phyloP scores from a whole-genome alignment of 2,113 vertebrate species.

The Lycocorax pyrrhopterus region DNA sequence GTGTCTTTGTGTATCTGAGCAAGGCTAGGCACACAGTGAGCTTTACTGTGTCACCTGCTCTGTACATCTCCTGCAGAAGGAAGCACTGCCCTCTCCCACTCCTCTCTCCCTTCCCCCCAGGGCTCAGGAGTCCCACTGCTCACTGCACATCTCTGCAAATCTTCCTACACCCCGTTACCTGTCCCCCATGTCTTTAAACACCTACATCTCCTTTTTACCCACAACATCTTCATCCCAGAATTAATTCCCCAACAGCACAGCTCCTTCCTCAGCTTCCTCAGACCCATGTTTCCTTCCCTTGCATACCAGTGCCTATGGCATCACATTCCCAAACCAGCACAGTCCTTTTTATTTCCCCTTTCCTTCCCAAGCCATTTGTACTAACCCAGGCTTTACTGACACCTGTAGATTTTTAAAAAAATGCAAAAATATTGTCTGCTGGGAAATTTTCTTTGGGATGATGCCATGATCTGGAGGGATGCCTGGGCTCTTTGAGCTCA shows the following conservation, averaged over 20 bases:
- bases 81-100: neutral
- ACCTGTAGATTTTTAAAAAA: neutral
- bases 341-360: neutral
- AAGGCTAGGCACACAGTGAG: neutral
- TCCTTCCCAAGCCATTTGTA: neutral
- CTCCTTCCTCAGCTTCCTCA: neutral
- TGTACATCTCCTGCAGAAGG: neutral
- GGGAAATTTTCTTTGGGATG: neutral
- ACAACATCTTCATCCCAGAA: neutral
- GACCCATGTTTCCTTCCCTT: neutral
- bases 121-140: neutral
- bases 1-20: neutral
- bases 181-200: neutral
- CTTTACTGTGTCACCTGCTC: neutral
- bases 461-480: neutral
- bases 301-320: neutral
- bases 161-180: neutral
- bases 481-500: neutral
- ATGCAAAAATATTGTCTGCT: neutral
- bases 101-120: accelerated
- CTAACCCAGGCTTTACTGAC: neutral
- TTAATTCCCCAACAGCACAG: neutral
- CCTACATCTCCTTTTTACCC: neutral
- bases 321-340: neutral
- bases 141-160: neutral